Evolutionary conservation across 2,797 vertebrate genomes (phyloP).

Genomic region (Ibycter americanus): DNA sequence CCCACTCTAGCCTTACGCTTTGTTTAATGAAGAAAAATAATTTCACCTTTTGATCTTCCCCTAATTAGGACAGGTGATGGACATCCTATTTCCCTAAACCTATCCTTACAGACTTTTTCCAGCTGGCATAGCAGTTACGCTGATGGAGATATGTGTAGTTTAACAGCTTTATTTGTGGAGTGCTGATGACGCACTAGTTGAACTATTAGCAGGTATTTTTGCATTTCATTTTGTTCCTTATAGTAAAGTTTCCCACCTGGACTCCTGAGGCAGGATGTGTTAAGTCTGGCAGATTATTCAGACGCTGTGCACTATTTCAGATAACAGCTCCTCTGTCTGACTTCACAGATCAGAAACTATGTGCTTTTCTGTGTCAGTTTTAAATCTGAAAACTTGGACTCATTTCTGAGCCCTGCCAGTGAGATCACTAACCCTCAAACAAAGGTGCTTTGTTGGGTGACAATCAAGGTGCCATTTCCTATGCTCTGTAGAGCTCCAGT

Average conservation of each 20-base stretch:
- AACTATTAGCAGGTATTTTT: conserved; percentile 44
- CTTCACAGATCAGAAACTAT: conserved; percentile 23
- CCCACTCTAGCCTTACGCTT: background rate
- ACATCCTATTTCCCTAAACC: background rate
- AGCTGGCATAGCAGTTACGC: background rate
- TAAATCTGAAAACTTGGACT: background rate
- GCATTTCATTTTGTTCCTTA: conserved; percentile 32
- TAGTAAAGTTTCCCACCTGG: conserved; percentile 64
- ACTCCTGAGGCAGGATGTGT: conserved; percentile 55
- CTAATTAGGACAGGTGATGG: background rate
- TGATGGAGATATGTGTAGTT: background rate
- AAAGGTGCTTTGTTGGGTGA: background rate
- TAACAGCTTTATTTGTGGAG: conserved; percentile 30
- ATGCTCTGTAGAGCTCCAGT: background rate
- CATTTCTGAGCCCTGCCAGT: background rate
- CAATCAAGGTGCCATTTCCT: background rate
- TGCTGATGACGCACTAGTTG: conserved; percentile 1
- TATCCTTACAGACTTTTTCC: background rate
- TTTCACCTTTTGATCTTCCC: background rate
- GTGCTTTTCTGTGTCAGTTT: background rate
- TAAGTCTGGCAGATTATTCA: conserved; percentile 57
- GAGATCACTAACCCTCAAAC: background rate
- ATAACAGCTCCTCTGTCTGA: conserved; percentile 51
- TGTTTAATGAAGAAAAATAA: background rate
- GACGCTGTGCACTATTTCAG: conserved; percentile 35